Percentiles rank a stretch among this genome's conserved stretches.
phyloP scores from a whole-genome alignment of 2,113 vertebrate genomes.

The Sinocyclocheilus maitianheensis region DNA sequence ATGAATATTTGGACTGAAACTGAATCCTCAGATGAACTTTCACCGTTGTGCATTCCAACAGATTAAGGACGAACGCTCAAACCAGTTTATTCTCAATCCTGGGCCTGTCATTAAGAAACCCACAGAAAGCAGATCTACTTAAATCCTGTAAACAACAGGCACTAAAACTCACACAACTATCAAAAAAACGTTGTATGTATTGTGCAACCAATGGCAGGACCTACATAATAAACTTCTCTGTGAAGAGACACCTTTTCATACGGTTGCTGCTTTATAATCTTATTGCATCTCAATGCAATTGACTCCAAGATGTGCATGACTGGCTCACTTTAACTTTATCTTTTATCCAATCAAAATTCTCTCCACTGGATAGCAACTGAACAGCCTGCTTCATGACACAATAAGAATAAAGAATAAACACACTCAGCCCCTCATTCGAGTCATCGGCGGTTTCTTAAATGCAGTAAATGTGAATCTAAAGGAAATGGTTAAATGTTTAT shows the following conservation, averaged over 20 bases:
- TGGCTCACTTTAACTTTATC: slow-evolving; percentile 12
- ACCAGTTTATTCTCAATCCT: slow-evolving; percentile 27
- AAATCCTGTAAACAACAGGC: slow-evolving; percentile 43
- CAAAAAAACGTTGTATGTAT: too few species aligned
- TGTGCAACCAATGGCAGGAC: neutral
- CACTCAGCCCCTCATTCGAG: neutral
- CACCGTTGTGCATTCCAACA: slow-evolving; percentile 68
- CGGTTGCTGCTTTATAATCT: slow-evolving; percentile 5
- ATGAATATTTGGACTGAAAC: slow-evolving; percentile 57
- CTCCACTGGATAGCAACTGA: neutral
- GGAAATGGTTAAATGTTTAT: neutral
- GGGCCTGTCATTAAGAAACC: slow-evolving; percentile 44
- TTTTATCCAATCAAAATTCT: slow-evolving; percentile 16
- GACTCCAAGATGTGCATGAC: slow-evolving; percentile 21
- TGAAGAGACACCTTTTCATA: neutral
- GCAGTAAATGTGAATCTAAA: neutral
- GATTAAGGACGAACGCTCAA: slow-evolving; percentile 63
- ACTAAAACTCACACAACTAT: neutral
- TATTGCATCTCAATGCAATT: neutral
- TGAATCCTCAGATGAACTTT: slow-evolving; percentile 71
- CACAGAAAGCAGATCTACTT: slow-evolving; percentile 19
- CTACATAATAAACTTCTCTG: neutral
- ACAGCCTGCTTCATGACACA: too few species aligned
- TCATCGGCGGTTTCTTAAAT: too few species aligned
- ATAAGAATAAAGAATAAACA: neutral